These are phyloP conservation scores for Premnoplex brunnescens DNA, from an alignment of 2,797 vertebrate genomes.

Conservation along the genomic window DNA sequence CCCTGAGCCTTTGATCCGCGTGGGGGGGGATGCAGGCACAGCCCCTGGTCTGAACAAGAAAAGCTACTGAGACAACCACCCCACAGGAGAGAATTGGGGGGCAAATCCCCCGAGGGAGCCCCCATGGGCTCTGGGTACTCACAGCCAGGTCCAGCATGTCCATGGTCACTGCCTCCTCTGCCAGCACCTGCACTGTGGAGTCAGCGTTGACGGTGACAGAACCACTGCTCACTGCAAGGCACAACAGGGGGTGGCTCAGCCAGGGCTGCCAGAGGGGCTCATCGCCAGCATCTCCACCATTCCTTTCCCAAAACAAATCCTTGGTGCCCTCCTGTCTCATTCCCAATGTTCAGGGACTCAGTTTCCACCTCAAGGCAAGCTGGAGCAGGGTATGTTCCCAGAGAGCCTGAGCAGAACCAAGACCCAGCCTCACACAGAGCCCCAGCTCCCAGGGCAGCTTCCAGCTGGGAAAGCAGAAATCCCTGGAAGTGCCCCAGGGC, in stretches of 20 bases:
- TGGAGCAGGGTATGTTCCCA: neutral
- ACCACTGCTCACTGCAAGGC: slow-evolving; percentile 89
- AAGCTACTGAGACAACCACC: neutral
- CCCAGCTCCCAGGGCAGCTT: neutral
- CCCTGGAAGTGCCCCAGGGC: neutral
- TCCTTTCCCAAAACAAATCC: neutral
- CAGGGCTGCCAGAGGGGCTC: neutral
- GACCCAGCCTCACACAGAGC: neutral
- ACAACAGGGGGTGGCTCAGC: neutral
- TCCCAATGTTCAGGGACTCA: rapidly evolving
- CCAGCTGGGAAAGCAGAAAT: neutral
- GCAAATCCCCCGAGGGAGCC: rapidly evolving
- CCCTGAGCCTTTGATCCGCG: neutral
- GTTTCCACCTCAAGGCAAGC: neutral
- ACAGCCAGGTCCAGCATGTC: slow-evolving; percentile 90
- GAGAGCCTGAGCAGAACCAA: neutral
- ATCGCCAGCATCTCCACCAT: rapidly evolving
- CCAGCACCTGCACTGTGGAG: slow-evolving; percentile 90
- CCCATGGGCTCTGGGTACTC: slow-evolving; percentile 32
- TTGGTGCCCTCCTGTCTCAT: rapidly evolving
- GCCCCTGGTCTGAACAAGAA: no score
- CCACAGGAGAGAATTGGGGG: rapidly evolving
- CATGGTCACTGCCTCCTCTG: slow-evolving; percentile 87
- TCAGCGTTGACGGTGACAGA: slow-evolving; percentile 91
- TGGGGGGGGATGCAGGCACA: neutral